Base-by-base conservation (phyloP, 2,888 invertebrate species). In the Cheiracanthium punctorium region DNA sequence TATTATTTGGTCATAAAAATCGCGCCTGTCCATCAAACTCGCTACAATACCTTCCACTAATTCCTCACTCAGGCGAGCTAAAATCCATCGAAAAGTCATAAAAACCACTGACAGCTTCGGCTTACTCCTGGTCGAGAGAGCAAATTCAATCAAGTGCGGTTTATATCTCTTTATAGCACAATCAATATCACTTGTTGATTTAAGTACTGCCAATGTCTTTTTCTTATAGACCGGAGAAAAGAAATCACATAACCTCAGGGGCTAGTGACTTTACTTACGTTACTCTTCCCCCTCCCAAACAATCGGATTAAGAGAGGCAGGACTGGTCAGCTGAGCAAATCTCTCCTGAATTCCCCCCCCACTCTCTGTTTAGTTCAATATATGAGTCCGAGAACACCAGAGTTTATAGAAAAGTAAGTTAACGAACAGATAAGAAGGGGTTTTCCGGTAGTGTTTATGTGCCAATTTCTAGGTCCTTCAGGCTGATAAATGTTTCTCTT, bases 141-240 rank as follows among this genome's bases (percentile, higher is more conserved):
- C 58, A 58, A 58, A 58, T 58, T 58, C 58, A 58, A 58, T 58
- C 58, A 58, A 58, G 58, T 24, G 20, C 5, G 58, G 58, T 20
- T 30, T 32, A 67, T 67, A 32, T 67, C 32, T 17, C 67, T 67
- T 30, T 30, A 30, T 67, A n/a, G 33, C 4, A 7, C 41, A 37
- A 69, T 85, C 84, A 52, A 70, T 80, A 24, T 24, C 74, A 85
- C 84, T 85, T 85, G 84, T 85, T 85, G 84, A 85, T 85, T 67
- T 79, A 85, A 70, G 77, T 67, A 70, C 32, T 52, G 72, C 33
- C 69, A 69, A 58, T 58, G 71, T 41, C 67, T 67, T 64, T 64
- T 70, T 37, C n/a, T n/a, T n/a, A n/a, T 43, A 30, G 20, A 20
- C 65, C 24, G 20, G 37, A 41, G 24, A 30, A 28, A 79, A 85